These are phyloP conservation scores for Lota lota DNA, from an alignment of 2,113 vertebrate species.

Conservation along the genomic window DNA sequence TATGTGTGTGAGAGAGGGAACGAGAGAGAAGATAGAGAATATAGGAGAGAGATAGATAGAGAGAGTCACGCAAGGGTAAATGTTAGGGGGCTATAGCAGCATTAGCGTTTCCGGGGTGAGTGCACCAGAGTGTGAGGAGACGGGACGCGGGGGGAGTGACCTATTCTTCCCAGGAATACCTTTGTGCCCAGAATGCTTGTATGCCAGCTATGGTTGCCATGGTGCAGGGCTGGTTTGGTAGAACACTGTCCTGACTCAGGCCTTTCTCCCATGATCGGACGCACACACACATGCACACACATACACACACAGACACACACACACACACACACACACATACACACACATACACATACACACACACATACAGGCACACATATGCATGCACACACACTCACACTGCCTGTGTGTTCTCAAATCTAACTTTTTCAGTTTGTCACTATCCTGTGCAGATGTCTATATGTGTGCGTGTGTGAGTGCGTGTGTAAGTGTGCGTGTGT, in stretches of 20 bases:
- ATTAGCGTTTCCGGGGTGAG: constrained; percentile 69
- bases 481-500: too few species aligned
- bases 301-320: constrained; percentile 9
- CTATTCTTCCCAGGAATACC: constrained; percentile 56
- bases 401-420: constrained; percentile 4
- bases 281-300: constrained; percentile 28
- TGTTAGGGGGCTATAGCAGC: constrained; percentile 58
- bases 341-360: too few species aligned
- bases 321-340: not conserved
- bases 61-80: constrained; percentile 56
- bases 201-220: constrained; percentile 65
- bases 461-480: too few species aligned
- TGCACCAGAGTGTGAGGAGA: constrained; percentile 55
- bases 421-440: not conserved
- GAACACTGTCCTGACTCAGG: constrained; percentile 63
- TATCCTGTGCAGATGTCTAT: constrained; percentile 1
- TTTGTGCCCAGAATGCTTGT: constrained; percentile 71
- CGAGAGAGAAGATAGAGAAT: constrained; percentile 8
- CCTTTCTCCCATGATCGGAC: constrained; percentile 49
- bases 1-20: constrained; percentile 1
- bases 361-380: too few species aligned
- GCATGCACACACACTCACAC: not conserved
- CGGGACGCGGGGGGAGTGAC: too few species aligned
- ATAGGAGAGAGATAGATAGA: constrained; percentile 6
- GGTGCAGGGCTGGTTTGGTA: constrained; percentile 53